Base-by-base conservation (phyloP, 2,888 invertebrate species). In the Amphipoea oculea region DNA sequence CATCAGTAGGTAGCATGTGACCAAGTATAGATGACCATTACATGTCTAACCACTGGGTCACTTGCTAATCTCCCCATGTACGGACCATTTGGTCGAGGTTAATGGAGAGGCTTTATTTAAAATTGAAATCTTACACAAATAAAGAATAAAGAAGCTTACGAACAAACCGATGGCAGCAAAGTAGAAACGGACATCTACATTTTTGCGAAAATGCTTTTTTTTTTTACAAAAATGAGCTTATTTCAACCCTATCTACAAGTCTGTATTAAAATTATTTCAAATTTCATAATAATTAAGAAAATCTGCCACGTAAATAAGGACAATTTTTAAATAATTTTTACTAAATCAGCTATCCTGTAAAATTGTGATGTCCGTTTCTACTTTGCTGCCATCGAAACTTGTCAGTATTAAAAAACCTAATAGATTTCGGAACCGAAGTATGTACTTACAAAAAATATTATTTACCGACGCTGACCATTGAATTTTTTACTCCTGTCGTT, bases 1-100 rank as follows among this genome's bases (percentile, higher is more conserved):
- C 79, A 78, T 84, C 76, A 74, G 82, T 83, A 88, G 79, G 74
- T 67, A 81, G 78, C 57, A 45, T 81, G 71, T 78, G 78, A 73
- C 89, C 88, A 86, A 84, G 65, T 83, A 79, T 69, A 86, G 84
- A 81, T 72, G 68, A 40, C n/a, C 67, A 76, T 78, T 82, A 81
- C 78, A 76, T 73, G 71, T 78, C 70, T 74, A 62, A 79, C 57
- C 62, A 77, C 71, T 83, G 79, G 88, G 84, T 84, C 83, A 89
- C 80, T 79, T 74, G 76, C 60, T 78, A 84, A 84, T 84, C 74
- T 79, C 67, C 72, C 87, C 82, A 78, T 87, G 71, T 89, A 85
- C 63, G 85, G 82, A 36, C 73, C 76, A 83, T 79, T 84, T 85
- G 67, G 78, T 81, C 79, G 76, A 88, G 86, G 88, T 78, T 73